Base-by-base conservation (phyloP, 2,888 invertebrate genomes). In the Dryobotodes eremita region DNA sequence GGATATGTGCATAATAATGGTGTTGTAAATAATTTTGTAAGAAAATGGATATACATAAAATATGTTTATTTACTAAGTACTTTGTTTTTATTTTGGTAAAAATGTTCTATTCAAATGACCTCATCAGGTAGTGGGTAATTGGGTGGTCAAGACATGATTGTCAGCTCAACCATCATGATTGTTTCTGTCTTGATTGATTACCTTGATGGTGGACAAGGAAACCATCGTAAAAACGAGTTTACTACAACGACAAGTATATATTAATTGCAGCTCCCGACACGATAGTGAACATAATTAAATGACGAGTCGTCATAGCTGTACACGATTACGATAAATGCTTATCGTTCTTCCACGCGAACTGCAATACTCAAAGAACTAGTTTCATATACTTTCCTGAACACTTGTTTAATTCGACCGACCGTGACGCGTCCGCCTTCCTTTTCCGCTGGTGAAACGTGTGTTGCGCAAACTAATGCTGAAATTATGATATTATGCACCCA, bases 21-120 rank as follows among this genome's bases (percentile, higher is more conserved):
- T 94, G 94, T 93, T 96, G 96, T 96, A 96, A 96, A 97, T 96
- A 96, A 95, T 96, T 96, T 95, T 96, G 92, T 95, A 95, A 94
- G 94, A 94, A 95, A 95, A 94, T 94, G 92, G 93, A 95, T 95
- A 96, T 95, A 96, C 94, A 96, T 94, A 93, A 85, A 94, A 94
- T 96, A 95, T 96, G 94, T 95, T 95, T 96, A 96, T 95, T 95
- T 96, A 94, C 87, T 75, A 36, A 36, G 31, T 36, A 86, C 69
- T 61, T 90, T 91, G 92, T 91, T 92, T 95, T 94, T 88, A 82
- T 86, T 91, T 92, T 90, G 4, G 48, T 61, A 76, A 26, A 59
- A 71, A 20, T 64, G 0, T 42, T n/a, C 7, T 53, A 55, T 66
- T 66, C 46, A 61, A 59, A 59, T 59, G 42, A n/a, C 20, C 7